Conservation (phyloP, 2,113 vertebrate species). For the Anhinga anhinga region DNA sequence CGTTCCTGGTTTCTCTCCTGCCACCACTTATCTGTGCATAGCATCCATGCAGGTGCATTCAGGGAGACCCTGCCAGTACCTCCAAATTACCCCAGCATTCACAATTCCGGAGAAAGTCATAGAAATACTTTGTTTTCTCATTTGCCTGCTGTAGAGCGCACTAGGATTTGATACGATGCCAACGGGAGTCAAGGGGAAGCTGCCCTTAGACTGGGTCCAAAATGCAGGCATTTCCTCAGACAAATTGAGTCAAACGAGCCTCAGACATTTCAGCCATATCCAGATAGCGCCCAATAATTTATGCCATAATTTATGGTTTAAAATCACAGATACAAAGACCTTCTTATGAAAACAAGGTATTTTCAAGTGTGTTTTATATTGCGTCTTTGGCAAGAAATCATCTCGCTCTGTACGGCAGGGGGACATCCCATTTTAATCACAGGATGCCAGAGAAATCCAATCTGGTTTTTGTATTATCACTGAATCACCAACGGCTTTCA, state of each 20-base stretch:
- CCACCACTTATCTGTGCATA: neutral
- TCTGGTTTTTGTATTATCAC: neutral
- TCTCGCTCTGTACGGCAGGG: accelerated
- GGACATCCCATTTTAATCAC: neutral
- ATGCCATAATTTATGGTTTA: neutral
- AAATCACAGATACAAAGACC: neutral
- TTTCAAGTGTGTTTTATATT: neutral
- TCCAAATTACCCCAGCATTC: neutral
- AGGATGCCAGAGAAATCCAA: neutral
- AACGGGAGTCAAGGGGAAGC: neutral
- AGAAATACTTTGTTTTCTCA: neutral
- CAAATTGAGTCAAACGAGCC: neutral
- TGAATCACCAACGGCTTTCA: neutral
- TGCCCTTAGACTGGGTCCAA: neutral
- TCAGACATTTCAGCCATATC: neutral
- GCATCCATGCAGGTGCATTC: neutral
- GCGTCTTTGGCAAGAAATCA: neutral
- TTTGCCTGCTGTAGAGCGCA: neutral
- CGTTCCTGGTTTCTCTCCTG: neutral
- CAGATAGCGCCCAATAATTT: neutral
- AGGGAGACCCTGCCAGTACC: neutral
- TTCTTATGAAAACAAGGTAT: neutral
- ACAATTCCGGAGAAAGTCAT: neutral
- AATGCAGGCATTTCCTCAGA: neutral
- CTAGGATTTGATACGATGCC: neutral